Percentiles rank a stretch among this genome's conserved stretches.
Conservation (phyloP, 2,888 invertebrate genomes). For the Temnothorax unifasciatus region DNA sequence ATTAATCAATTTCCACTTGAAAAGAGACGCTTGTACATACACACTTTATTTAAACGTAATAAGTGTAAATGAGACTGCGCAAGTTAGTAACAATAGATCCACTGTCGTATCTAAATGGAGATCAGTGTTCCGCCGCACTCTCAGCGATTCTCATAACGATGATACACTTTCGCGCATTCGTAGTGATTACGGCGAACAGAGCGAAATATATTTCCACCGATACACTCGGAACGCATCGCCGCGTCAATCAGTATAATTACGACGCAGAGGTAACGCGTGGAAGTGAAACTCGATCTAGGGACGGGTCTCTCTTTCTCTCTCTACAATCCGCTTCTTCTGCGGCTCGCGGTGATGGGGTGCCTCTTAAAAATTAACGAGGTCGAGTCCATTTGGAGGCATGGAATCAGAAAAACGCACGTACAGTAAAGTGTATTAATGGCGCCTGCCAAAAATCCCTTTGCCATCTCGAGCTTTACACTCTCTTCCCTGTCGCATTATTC, state of each 20-base stretch:
- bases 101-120: constrained; percentile 33
- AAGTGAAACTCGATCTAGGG: constrained; percentile 62
- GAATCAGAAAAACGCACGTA: constrained; percentile 44
- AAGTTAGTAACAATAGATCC: constrained; percentile 21
- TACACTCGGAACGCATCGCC: constrained; percentile 9
- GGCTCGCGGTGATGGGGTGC: neutral
- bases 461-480: neutral
- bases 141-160: constrained; percentile 52
- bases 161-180: constrained; percentile 61
- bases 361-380: constrained; percentile 69
- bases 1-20: neutral
- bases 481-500: neutral
- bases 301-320: constrained; percentile 6
- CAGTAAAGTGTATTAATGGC: constrained; percentile 44
- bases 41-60: neutral
- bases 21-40: neutral
- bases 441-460: constrained; percentile 2
- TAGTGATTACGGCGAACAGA: constrained; percentile 57
- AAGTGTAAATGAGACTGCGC: neutral
- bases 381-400: constrained; percentile 56
- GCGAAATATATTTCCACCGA: constrained; percentile 46
- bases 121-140: constrained; percentile 31
- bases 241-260: constrained; percentile 61
- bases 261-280: constrained; percentile 48
- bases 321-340: neutral